These are phyloP conservation scores for Aurelia aurita DNA, from an alignment of 30 jellyfish, hydroid and myxozoan genomes.

Conservation along the genomic window DNA sequence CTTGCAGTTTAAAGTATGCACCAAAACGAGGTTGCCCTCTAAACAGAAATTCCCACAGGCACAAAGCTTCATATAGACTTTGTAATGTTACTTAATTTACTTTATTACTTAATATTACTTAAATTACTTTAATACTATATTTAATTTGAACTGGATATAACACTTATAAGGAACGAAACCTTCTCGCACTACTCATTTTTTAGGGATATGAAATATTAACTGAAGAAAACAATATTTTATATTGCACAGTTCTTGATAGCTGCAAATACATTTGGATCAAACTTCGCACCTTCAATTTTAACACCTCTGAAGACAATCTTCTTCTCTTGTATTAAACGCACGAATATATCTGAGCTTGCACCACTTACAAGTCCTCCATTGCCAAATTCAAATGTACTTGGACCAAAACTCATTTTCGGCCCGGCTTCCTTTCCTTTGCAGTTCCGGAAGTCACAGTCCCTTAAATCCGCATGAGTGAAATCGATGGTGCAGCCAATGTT, in stretches of 20 bases:
- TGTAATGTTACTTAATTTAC: too few species aligned
- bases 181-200: too few species aligned
- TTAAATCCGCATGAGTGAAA: constrained; percentile 79
- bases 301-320: constrained; percentile 78
- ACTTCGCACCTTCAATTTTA: constrained; percentile 78
- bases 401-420: constrained; percentile 86
- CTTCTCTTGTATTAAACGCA: constrained; percentile 61
- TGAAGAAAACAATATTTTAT: not conserved
- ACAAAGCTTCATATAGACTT: too few species aligned
- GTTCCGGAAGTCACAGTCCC: constrained; percentile 87
- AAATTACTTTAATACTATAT: too few species aligned
- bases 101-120: too few species aligned
- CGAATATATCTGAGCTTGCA: constrained; percentile 83
- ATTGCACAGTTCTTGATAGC: constrained; percentile 35
- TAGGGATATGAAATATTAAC: too few species aligned
- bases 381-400: constrained; percentile 81
- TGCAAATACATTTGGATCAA: constrained; percentile 80
- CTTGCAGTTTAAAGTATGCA: too few species aligned
- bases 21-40: too few species aligned
- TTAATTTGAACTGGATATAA: too few species aligned
- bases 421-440: constrained; percentile 94
- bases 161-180: too few species aligned
- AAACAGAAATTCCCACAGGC: too few species aligned
- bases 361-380: constrained; percentile 93
- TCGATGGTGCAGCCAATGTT: constrained; percentile 72